Conservation (phyloP, 92 coral and sea anemone genomes). For the Bergia puertoricense region DNA sequence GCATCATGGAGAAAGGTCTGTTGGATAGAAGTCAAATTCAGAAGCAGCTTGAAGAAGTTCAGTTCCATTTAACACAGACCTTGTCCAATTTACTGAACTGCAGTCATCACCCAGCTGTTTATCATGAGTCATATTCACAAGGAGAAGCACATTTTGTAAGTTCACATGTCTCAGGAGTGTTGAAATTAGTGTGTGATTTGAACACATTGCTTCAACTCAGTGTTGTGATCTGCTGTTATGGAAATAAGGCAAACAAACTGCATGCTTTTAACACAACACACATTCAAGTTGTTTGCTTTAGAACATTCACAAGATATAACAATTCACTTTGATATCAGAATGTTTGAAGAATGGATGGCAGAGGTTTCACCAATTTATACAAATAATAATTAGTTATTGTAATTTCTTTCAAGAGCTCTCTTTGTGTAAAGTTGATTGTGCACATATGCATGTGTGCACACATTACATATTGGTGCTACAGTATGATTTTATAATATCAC, state of each 20-base stretch:
- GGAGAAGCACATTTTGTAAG: not conserved
- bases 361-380: not conserved
- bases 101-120: not conserved
- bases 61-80: slow-evolving; percentile 9
- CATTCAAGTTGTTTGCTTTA: not conserved
- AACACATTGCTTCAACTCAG: not conserved
- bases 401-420: not conserved
- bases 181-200: not conserved
- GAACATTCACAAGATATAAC: not conserved
- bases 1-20: slow-evolving; percentile 35
- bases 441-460: not conserved
- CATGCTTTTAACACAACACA: not conserved
- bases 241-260: not conserved
- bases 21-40: slow-evolving; percentile 18
- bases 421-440: no score
- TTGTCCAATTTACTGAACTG: slow-evolving; percentile 15
- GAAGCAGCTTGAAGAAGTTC: slow-evolving; percentile 24
- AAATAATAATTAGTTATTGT: no score
- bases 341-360: not conserved
- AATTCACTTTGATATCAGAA: not conserved
- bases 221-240: slow-evolving; percentile 10
- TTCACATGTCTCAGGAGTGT: not conserved
- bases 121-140: not conserved
- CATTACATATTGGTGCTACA: not conserved
- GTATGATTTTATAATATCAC: no score